A percentile compares a stretch with the other conserved stretches of the same genome.
phyloP scores from a whole-genome alignment of 1,140 invertebrate species.

The Heliothis virescens region DNA sequence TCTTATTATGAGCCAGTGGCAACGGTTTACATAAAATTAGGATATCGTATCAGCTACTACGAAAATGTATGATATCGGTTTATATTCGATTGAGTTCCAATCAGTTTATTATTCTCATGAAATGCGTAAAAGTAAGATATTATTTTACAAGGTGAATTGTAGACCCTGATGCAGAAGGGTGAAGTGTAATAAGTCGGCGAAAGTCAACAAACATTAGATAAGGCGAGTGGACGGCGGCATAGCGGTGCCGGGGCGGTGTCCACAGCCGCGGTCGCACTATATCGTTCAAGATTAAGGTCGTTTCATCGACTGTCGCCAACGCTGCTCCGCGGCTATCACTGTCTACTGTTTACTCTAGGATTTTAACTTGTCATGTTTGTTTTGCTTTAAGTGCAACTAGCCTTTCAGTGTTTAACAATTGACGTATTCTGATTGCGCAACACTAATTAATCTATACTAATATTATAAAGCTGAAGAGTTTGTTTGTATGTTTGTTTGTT shows the following conservation, averaged over 20 bases:
- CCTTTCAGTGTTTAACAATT: neutral
- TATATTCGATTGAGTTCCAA: neutral
- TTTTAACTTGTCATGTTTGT: neutral
- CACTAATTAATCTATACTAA: too few relatives aligned
- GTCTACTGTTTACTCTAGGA: constrained; percentile 31
- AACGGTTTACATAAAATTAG: too few relatives aligned
- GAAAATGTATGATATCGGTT: neutral
- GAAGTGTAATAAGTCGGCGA: constrained; percentile 50
- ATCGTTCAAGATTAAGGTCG: constrained; percentile 85
- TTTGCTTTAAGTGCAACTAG: neutral
- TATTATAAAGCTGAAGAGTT: too few relatives aligned
- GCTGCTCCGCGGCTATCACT: constrained; percentile 19
- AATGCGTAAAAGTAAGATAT: too few relatives aligned
- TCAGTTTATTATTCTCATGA: too few relatives aligned
- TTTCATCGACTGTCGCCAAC: constrained; percentile 56
- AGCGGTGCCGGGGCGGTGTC: constrained; percentile 64
- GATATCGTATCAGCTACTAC: too few relatives aligned
- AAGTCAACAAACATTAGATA: constrained; percentile 70
- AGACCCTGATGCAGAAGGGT: constrained; percentile 8
- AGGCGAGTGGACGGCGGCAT: constrained; percentile 32
- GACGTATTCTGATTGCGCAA: neutral
- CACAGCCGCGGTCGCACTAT: constrained; percentile 62
- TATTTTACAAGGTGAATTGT: constrained; percentile 18
- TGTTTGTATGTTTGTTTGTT: too few relatives aligned
- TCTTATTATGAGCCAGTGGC: too few relatives aligned